These are phyloP conservation scores for Teleiodes luculella DNA, from an alignment of 2,888 invertebrate species.

Conservation along the genomic window DNA sequence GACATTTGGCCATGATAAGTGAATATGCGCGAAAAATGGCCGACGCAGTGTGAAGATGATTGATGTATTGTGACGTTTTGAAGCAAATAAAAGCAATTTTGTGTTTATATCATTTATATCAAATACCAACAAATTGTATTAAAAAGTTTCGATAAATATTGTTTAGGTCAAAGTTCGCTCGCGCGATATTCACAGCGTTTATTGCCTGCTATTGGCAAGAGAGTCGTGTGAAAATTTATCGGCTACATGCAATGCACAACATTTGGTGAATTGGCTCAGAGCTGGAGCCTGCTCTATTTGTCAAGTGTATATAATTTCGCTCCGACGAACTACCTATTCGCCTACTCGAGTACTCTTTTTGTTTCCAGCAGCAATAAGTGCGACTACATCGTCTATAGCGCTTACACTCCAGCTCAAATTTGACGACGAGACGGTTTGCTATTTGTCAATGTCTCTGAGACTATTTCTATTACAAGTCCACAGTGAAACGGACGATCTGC, in stretches of 20 bases:
- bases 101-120: neutral
- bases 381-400: slow-evolving; percentile 24
- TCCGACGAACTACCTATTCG: slow-evolving; percentile 35
- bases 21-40: slow-evolving; percentile 19
- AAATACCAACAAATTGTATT: neutral
- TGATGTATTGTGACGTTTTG: neutral
- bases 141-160: slow-evolving; percentile 11
- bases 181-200: slow-evolving; percentile 39
- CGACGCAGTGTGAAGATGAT: neutral
- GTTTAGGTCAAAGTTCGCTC: slow-evolving; percentile 33
- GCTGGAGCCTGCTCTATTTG: slow-evolving; percentile 47
- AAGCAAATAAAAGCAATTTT: neutral
- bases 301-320: slow-evolving; percentile 55
- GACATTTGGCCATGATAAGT: slow-evolving; percentile 40
- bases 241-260: slow-evolving; percentile 46
- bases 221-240: slow-evolving; percentile 48
- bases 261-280: slow-evolving; percentile 51
- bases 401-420: slow-evolving; percentile 23
- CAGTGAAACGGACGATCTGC: slow-evolving; percentile 24
- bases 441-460: slow-evolving; percentile 41
- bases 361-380: slow-evolving; percentile 32
- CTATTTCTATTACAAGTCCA: slow-evolving; percentile 26
- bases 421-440: slow-evolving; percentile 29
- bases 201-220: slow-evolving; percentile 51
- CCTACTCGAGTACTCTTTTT: slow-evolving; percentile 30